Conservation (phyloP, 1,140 invertebrate species). For the Diprion similis region DNA sequence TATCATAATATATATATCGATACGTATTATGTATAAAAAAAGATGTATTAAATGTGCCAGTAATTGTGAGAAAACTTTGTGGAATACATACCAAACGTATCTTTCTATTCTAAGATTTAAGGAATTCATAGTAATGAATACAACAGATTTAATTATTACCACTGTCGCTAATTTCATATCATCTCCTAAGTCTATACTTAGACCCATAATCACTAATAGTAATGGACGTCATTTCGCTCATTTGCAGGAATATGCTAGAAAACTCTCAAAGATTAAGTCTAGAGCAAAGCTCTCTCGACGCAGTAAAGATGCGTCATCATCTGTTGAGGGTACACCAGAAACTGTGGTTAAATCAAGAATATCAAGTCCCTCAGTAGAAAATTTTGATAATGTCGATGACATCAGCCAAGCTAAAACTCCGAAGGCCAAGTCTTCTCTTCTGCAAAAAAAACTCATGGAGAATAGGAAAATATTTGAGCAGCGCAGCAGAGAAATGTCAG, state of each 20-base stretch:
- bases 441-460: slow-evolving; percentile 57
- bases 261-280: slow-evolving; percentile 56
- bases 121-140: slow-evolving; percentile 13
- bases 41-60: no score
- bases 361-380: slow-evolving; percentile 28
- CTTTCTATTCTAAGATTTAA: no score
- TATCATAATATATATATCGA: no score
- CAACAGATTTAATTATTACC: slow-evolving; percentile 12
- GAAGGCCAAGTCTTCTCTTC: slow-evolving; percentile 54
- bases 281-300: slow-evolving; percentile 48
- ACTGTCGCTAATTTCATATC: slow-evolving; percentile 16
- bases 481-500: slow-evolving; percentile 53
- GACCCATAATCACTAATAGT: no score
- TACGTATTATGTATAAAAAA: no score
- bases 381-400: slow-evolving; percentile 43
- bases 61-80: no score
- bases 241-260: slow-evolving; percentile 54
- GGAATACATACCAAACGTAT: no score
- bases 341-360: slow-evolving; percentile 34
- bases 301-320: slow-evolving; percentile 39
- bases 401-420: slow-evolving; percentile 55
- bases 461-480: slow-evolving; percentile 58
- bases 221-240: no score
- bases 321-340: slow-evolving; percentile 33
- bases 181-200: no score